These are phyloP conservation scores for Xenopus tropicalis DNA, from an alignment of 2,113 vertebrate genomes.

Conservation along the genomic window DNA sequence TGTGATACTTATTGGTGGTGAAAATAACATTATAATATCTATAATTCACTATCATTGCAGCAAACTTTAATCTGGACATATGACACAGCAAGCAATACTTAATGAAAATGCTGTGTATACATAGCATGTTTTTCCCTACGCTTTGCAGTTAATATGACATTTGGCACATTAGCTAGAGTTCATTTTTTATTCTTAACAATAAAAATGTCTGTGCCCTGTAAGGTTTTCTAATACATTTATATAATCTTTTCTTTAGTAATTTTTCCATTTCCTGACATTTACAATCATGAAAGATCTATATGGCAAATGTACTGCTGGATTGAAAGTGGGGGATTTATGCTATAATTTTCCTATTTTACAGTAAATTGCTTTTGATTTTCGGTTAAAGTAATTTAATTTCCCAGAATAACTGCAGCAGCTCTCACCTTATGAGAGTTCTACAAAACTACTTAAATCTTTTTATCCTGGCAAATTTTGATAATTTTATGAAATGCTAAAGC, in stretches of 20 bases:
- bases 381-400: constrained; percentile 10
- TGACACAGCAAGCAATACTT: too few relatives aligned
- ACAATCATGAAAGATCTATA: constrained; percentile 8
- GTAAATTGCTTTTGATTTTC: constrained; percentile 12
- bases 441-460: background rate
- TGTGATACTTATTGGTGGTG: too few relatives aligned
- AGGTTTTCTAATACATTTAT: background rate
- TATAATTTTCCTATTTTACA: constrained; percentile 2
- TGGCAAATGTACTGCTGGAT: background rate
- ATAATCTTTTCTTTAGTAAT: constrained; percentile 2
- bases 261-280: constrained; percentile 3
- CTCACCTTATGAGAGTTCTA: background rate
- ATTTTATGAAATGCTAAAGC: background rate
- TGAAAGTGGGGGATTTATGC: background rate
- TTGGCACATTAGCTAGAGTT: background rate
- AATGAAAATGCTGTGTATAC: too few relatives aligned
- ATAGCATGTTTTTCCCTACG: background rate
- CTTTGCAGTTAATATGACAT: background rate
- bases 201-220: background rate
- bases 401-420: background rate
- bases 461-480: background rate
- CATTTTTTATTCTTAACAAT: background rate
- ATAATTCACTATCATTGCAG: too few relatives aligned
- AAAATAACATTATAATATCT: too few relatives aligned
- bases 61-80: too few relatives aligned